Evolutionary conservation across 2,797 vertebrate genomes (phyloP).

Genomic region (Ceryle rudis): DNA sequence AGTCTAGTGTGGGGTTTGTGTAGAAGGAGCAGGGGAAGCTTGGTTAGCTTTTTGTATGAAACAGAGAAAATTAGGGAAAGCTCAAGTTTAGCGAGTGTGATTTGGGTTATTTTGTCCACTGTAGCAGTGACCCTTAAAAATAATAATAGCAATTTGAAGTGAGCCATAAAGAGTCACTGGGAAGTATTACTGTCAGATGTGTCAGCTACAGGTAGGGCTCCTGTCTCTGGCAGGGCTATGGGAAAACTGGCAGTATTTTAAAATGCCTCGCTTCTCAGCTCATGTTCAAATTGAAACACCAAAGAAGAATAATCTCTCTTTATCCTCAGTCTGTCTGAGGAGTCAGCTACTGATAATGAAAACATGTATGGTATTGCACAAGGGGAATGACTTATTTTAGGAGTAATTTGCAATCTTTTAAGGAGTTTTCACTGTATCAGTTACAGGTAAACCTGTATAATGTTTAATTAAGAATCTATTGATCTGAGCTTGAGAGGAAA

Average conservation of each 20-base stretch:
- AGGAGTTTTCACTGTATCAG: not conserved
- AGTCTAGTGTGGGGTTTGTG: not conserved
- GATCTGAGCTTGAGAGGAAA: not conserved
- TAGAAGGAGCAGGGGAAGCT: not conserved
- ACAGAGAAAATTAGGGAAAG: not conserved
- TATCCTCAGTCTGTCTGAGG: not conserved
- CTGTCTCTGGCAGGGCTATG: not conserved
- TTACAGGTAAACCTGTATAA: not conserved
- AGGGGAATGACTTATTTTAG: not conserved
- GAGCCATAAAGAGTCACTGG: not conserved
- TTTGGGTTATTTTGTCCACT: not conserved
- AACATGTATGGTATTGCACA: not conserved
- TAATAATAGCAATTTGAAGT: not conserved
- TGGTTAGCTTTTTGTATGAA: not conserved
- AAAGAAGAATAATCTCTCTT: not conserved
- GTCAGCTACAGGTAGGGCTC: not conserved
- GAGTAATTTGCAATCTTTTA: not conserved
- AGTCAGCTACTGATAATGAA: not conserved
- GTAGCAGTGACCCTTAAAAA: not conserved
- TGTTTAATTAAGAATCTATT: not conserved
- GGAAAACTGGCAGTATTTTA: not conserved
- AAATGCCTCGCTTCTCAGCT: constrained; percentile 22
- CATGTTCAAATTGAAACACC: not conserved
- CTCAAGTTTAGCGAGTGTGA: not conserved
- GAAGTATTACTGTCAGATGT: not conserved